Percentiles rank a stretch among this genome's conserved stretches.
Conservation (phyloP, 2,888 invertebrate genomes). For the Nymphalis c-album region DNA sequence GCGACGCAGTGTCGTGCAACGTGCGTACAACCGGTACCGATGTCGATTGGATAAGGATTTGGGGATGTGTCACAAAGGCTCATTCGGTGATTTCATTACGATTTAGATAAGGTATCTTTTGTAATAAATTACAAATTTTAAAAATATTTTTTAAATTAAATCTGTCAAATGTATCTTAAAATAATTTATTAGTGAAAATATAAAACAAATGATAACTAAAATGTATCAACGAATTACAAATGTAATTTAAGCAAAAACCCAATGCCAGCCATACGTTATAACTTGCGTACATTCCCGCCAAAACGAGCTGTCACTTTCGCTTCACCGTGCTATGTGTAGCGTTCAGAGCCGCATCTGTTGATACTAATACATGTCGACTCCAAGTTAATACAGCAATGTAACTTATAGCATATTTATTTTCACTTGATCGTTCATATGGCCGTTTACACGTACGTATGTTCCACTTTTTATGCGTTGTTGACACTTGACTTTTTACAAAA, state of each 20-base stretch:
- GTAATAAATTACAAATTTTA: neutral
- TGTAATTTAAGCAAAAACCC: conserved; percentile 8
- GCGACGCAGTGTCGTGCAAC: conserved; percentile 61
- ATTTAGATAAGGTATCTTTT: neutral
- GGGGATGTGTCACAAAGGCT: conserved; percentile 38
- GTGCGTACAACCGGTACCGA: conserved; percentile 75
- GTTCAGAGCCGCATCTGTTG: conserved; percentile 46
- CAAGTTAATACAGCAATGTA: conserved; percentile 50
- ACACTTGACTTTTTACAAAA: conserved; percentile 48
- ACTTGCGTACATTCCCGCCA: conserved; percentile 49
- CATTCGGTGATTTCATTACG: conserved; percentile 12
- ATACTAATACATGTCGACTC: conserved; percentile 47
- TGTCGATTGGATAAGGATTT: conserved; percentile 51
- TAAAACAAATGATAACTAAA: too few species aligned
- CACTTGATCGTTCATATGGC: conserved; percentile 37
- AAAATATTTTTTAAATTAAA: neutral
- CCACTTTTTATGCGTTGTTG: conserved; percentile 58
- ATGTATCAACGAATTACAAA: neutral
- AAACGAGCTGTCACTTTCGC: conserved; percentile 62
- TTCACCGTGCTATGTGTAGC: conserved; percentile 47
- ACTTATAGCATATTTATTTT: conserved; percentile 43
- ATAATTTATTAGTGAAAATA: too few species aligned
- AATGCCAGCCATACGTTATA: conserved; percentile 16
- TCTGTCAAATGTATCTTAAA: neutral
- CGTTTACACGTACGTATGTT: conserved; percentile 32